Base-by-base conservation (phyloP, 2,888 invertebrate species). In the Mesochorus sp. region DNA sequence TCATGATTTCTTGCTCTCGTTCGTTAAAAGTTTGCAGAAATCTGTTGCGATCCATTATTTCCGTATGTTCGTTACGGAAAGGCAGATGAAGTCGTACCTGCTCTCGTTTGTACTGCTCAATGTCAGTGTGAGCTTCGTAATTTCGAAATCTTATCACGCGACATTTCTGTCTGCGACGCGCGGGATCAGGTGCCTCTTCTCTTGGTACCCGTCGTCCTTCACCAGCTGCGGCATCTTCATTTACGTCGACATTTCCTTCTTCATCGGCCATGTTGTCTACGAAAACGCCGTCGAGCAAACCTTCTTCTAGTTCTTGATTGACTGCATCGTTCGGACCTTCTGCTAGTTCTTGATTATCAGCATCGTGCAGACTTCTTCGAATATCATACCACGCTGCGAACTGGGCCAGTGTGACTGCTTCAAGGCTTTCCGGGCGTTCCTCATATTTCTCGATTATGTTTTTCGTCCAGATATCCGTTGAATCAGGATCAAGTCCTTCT, bases 401-500 rank as follows among this genome's bases (percentile, higher is more conserved):
- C 82, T 91, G 87, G 1, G 90, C 91, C 44, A 91, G 82, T 55
- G 87, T 85, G 51, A 89, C 76, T 62, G 86, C 51, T 66, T 84
- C 64, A 4, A 91, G 80, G 1, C 44, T 24, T 55, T 26, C 81
- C 59, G 90, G 91, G 80, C 91, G 75, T 82, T 89, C 84, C 82
- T 91, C 86, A 79, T 91, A 91, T 62, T 88, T 89, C 61, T 90
- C 88, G 53, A 91, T 87, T 83, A 88, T 89, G 83, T 91, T 88
- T 72, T 90, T 88, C 73, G 87, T 91, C 90, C 91, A 91, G 28
- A 91, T 81, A 70, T 92, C 85, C 82, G 80, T 81, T 5, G 74
- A 79, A 39, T 82, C 73, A 31, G 76, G 74, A 64, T 87, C 85
- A 73, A 88, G 90, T 19, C 12, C n/a, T 19, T 62, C 55, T 24